Base-by-base conservation (phyloP, 2,888 invertebrate genomes). In the Trissolcus japonicus region DNA sequence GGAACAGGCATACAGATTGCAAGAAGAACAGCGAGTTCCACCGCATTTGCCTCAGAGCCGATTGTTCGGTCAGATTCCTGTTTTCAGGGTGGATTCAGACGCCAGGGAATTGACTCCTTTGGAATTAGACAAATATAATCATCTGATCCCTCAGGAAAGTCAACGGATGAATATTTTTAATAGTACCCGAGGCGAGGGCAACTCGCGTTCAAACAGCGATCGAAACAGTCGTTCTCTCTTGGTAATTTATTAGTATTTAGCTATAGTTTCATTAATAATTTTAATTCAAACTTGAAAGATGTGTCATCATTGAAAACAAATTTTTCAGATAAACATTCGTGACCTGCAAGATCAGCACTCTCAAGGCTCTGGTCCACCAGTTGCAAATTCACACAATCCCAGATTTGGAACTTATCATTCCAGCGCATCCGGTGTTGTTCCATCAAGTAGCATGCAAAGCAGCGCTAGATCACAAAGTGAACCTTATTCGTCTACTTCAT, bases 1-100 rank as follows among this genome's bases (percentile, higher is more conserved):
- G 85, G 86, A 86, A 80, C 84, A 86, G 78, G 83, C 85, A 83
- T 82, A 84, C 60, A 84, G 86, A 79, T 83, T 85, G 82, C 83
- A 85, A 73, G 79, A 85, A 69, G 84, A 85, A 67, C 85, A 84
- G 51, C 83, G 85, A 21, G 82, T 80, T 53, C 83, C 80, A 62
- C 84, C 85, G 14, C 55, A 85, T 51, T 51, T 83, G 56, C 80
- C 82, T 14, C 81, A 80, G 59, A 79, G 79, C 19, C 82, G 84
- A 51, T 84, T 83, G 4, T 85, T 83, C 54, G 86, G 91, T 1
- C 92, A 91, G 76, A 91, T 92, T 76, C 91, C 92, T 0, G 91
- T 92, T 7, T 92, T 92, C 76, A 86, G 91, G 68, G 90, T 92
- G 19, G 91, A 91, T 4, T 88, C 91, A 16, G 92, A 92, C 81